Evolutionary conservation across 2,888 invertebrate genomes (phyloP), one percentile per base, ranked within the genome.

Genomic region (Plebejus anna): DNA sequence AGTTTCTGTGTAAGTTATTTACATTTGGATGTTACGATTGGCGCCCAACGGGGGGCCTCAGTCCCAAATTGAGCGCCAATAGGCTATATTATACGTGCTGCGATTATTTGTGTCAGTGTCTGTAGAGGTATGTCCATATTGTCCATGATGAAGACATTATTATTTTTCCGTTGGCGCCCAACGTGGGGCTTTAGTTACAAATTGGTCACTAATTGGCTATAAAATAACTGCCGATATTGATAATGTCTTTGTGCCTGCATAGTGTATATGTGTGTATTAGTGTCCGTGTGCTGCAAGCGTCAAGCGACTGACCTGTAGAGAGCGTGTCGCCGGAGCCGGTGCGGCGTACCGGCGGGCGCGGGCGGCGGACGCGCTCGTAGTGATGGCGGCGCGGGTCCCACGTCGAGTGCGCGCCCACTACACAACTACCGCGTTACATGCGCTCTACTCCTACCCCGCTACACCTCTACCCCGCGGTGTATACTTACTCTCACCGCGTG

Each of bases 381-480:
- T 97, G 97, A 88, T 98, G 97, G 78, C 97, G 95, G 81, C 97
- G 95, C 82, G 98, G 98, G 94, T 98, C 97, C 98, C 98, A 98
- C 87, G 98, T 98, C 77, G 97, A 96, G 92, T 92, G 92, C 83
- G 91, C 91, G 85, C 93, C 92, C 93, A 94, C 94, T 92, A 90
- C 85, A 91, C 91, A 88, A 89, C 80, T 90, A 90, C 89, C 89
- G 88, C 84, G 88, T 90, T 90, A 92, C 87, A 91, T 93, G 95
- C 96, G 97, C 97, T 96, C 96, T 96, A 82, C 81, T 76, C 9
- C 59, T 70, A 75, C 70, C 57, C 79, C 55, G 6, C 70, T 36
- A 76, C 22, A 42, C 75, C 59, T 75, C 57, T 59, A 61, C 59
- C 11, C 16, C 61, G 16, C 59, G 55, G 73, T 32, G 16, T 28